phyloP scores from a whole-genome alignment of 1,140 invertebrate genomes.

The Phocides pigmalion region DNA sequence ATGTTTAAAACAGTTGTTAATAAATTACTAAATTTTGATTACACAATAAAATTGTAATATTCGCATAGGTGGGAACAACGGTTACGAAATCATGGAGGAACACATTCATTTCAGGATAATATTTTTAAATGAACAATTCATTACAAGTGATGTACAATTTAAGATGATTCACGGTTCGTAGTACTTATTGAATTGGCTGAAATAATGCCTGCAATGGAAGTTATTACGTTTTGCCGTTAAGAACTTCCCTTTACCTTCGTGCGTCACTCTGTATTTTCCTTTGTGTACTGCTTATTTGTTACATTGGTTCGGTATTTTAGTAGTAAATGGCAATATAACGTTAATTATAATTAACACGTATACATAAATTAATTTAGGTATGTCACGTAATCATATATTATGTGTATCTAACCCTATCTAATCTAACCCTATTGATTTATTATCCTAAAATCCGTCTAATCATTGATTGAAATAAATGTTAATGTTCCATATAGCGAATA shows the following conservation, averaged over 20 bases:
- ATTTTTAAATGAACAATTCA: conserved; percentile 5
- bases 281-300: conserved; percentile 26
- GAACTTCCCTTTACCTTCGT: conserved; percentile 35
- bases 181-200: conserved; percentile 44
- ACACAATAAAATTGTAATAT: conserved; percentile 26
- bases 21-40: conserved; percentile 13
- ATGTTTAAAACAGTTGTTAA: background rate
- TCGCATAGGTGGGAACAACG: conserved; percentile 24
- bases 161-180: conserved; percentile 45
- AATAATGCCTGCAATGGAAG: conserved; percentile 18
- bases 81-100: conserved; percentile 20
- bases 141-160: conserved; percentile 9
- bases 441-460: too few relatives aligned
- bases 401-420: too few relatives aligned
- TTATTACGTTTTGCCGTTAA: conserved; percentile 39
- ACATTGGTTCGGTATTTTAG: conserved; percentile 10
- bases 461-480: too few relatives aligned
- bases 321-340: background rate
- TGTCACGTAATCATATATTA: too few relatives aligned
- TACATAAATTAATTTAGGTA: too few relatives aligned
- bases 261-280: conserved; percentile 41
- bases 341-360: too few relatives aligned
- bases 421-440: too few relatives aligned
- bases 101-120: conserved; percentile 17
- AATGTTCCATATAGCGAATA: too few relatives aligned